Evolutionary conservation across 1,140 invertebrate species (phyloP), one percentile per base, ranked within the genome.

Genomic region (Gonioctena quinquepunctata): DNA sequence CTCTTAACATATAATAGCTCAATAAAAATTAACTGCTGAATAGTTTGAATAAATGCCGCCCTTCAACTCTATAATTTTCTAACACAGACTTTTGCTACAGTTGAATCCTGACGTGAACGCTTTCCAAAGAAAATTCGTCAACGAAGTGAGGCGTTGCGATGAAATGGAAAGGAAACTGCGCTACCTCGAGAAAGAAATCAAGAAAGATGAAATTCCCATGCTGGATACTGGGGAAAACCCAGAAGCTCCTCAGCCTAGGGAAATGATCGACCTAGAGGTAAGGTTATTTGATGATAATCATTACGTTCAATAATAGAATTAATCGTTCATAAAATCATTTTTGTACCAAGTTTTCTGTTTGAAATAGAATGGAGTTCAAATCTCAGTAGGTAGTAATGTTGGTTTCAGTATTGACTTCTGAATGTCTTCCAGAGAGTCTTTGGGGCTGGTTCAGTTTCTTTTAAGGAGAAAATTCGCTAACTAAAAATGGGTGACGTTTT

Each of bases 251-350:
- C 96, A 97, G 77, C 97, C 98, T 0, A 88, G 97, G 62, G 98
- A 99, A 86, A 99, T 99, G 96, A 98, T 99, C 77, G 98, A 99
- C 86, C 86, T 99, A 52, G 98, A 99, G 89, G 94, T 95, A 84
- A 77, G 69, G 74, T 28, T 65, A n/a, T 50, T 5, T n/a, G 13
- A 22, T 18, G n/a, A n/a, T 54, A 8, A 22, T 2, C 2, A 42
- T 3, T 42, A 42, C 2, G 11, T 2, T 42, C 8, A 11, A n/a
- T n/a, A n/a, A n/a, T n/a, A n/a, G n/a, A n/a, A n/a, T n/a, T n/a
- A n/a, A n/a, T n/a, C n/a, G n/a, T n/a, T n/a, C n/a, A n/a, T n/a
- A n/a, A n/a, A n/a, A n/a, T n/a, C n/a, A n/a, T n/a, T n/a, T n/a
- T n/a, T n/a, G n/a, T n/a, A n/a, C n/a, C n/a, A n/a, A n/a, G n/a